Base-by-base conservation (phyloP, 1,140 invertebrate genomes). In the Bombus consobrinus region DNA sequence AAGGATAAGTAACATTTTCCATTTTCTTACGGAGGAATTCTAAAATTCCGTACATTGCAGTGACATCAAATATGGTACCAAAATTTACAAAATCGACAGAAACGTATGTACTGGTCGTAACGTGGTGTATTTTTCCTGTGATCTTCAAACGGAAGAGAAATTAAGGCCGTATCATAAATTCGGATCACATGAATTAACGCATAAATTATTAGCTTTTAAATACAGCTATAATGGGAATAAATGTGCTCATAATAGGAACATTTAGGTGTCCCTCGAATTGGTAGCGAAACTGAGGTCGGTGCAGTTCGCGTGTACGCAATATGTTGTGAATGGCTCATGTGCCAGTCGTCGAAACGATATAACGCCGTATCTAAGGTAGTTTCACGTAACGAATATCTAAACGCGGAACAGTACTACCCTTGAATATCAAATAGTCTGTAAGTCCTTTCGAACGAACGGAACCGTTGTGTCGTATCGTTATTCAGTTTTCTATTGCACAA, bases 381-480 rank as follows among this genome's bases (percentile, higher is more conserved):
- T 43, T 62, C 75, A 39, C 76, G 47, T 84, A 84, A 84, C 83
- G 83, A 79, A 84, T 84, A 79, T 84, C 83, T 32, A 84, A 84
- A 79, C 39, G 66, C 25, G 75, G 28, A 34, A 28, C 53, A 43
- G 47, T 8, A 15, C 39, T 62, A 39, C 22, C 66, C 66, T 84
- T 72, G 83, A 79, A 84, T 84, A 84, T 79, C 66, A 84, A 84
- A 53, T 15, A 71, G 39, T 13, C 34, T 22, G 47, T 47, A 79
- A 79, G 68, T 62, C 66, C 66, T n/a, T 22, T 62, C 22, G 64
- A 76, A 66, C 43, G 25, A 83, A 57, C 43, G 18, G 47, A 37
- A 2, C 76, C 69, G 64, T 39, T 69, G 37, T 66, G 18, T 34
- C 34, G n/a, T 71, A 18, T 43, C 64, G 74, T 84, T 84, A 84